Percentiles rank a stretch among this genome's conserved stretches.
phyloP scores from a whole-genome alignment of 2,113 vertebrate genomes.

The Anguilla japonica region DNA sequence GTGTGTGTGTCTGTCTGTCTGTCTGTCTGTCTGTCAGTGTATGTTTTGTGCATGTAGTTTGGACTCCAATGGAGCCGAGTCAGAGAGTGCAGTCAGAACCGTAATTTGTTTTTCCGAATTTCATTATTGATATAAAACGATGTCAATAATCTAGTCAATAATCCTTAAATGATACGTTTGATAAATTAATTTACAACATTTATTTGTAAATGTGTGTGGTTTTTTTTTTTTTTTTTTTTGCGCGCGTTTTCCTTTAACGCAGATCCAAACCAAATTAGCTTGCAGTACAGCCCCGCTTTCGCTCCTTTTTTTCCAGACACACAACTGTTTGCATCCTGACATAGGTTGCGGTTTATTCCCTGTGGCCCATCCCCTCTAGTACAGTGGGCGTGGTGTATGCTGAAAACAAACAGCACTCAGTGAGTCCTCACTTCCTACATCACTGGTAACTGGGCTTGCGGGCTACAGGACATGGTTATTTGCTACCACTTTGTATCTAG shows the following conservation, averaged over 20 bases:
- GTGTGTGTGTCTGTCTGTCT: neutral
- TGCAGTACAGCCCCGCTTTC: neutral
- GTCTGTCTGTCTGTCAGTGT: neutral
- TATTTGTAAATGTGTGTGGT: too few species aligned
- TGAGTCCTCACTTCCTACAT: slow-evolving; percentile 2
- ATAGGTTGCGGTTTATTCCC: neutral
- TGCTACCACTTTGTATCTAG: neutral
- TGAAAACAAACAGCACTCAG: slow-evolving; percentile 24
- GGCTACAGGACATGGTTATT: neutral
- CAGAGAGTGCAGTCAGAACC: too few species aligned
- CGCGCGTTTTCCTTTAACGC: too few species aligned
- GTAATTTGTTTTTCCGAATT: too few species aligned
- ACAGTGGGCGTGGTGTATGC: slow-evolving; percentile 19
- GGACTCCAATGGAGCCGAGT: too few species aligned
- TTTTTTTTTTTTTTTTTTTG: too few species aligned
- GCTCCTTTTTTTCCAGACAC: neutral
- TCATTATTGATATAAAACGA: too few species aligned
- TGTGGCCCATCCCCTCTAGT: slow-evolving; percentile 7
- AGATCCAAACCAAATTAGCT: neutral
- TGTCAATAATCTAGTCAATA: too few species aligned
- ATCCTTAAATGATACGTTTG: too few species aligned
- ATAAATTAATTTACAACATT: too few species aligned
- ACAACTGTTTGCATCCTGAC: neutral
- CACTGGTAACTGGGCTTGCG: neutral
- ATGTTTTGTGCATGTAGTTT: too few species aligned